Percentiles rank a stretch among this genome's conserved stretches.
Evolutionary conservation across 2,888 invertebrate species (phyloP).

Genomic region (Tenodera sinensis): DNA sequence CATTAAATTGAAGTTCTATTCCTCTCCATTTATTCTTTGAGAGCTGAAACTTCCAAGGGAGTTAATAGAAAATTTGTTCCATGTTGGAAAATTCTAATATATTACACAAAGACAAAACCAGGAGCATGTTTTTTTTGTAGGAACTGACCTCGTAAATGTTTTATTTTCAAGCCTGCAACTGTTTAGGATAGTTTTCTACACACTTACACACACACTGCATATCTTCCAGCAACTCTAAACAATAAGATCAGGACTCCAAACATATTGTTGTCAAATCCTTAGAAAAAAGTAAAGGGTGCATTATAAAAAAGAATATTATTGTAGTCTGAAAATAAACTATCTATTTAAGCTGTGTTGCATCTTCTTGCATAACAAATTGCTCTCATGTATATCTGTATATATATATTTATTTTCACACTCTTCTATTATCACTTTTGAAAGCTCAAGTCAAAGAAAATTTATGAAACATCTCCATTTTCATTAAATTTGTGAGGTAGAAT

Average conservation of each 20-base stretch:
- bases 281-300: not conserved
- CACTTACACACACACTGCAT: not conserved
- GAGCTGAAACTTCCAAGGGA: not conserved
- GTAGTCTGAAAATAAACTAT: slow-evolving; percentile 11
- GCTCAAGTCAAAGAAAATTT: slow-evolving; percentile 7
- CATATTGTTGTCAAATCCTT: not conserved
- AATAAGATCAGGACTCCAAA: not conserved
- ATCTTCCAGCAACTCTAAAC: not conserved
- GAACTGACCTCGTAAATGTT: slow-evolving; percentile 11
- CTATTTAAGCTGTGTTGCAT: slow-evolving; percentile 1
- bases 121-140: slow-evolving; percentile 3
- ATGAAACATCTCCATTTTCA: not conserved
- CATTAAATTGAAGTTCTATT: not conserved
- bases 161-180: not conserved
- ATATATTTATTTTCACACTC: not conserved
- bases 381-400: not conserved
- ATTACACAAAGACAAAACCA: not conserved
- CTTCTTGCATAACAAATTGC: not conserved
- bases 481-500: slow-evolving; percentile 25
- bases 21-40: not conserved
- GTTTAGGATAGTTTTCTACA: not conserved
- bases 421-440: slow-evolving; percentile 1
- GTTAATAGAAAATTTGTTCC: not conserved
- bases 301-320: not conserved
- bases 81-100: not conserved